Evolutionary conservation across 2,797 vertebrate genomes (phyloP), one percentile per base, ranked within the genome.

Genomic region (Poliocrania exsul): DNA sequence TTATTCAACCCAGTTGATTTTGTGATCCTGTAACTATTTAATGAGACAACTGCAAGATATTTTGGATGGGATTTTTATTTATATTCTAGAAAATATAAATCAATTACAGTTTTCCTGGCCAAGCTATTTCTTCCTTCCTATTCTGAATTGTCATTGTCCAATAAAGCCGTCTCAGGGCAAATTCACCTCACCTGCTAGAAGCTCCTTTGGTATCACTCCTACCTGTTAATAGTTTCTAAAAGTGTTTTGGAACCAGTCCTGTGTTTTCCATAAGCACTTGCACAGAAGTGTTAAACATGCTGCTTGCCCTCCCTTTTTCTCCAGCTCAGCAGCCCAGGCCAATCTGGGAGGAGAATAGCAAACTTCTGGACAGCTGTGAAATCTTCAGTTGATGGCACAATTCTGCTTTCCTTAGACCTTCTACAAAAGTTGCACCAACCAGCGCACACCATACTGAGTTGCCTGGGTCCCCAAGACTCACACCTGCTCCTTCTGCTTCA

Each of bases 391-490:
- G 26, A 20, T 73, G 16, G 6, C 1, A 44, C 4, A 87, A 40
- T 60, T 79, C 15, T 49, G 18, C 23, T 77, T 31, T 86, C 40
- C 12, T 77, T 25, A 65, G 50, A 28, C 6, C 23, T 60, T 16
- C 44, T 58, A 9, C 29, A 28, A 46, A 66, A 11, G 5, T 11
- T 60, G 16, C 10, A 49, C 9, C 2, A 4, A 82, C 19, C 4
- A 31, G 6, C 0, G 1, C 3, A 9, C 3, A 23, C 31, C 1
- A 0, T 51, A 46, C 5, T 21, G n/a, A n/a, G 16, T 13, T 77
- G 4, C 3, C 11, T 20, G 46, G 13, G 10, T 7, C 9, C 24
- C n/a, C 6, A 53, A 44, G 46, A 47, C 6, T 82, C 12, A 21
- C 0, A 9, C 2, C 16, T 66, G 13, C 5, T 71, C 4, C 15